Percentiles rank a stretch among this genome's conserved stretches.
Evolutionary conservation across 2,888 invertebrate genomes (phyloP).

Genomic region (Parnassius glacialis): DNA sequence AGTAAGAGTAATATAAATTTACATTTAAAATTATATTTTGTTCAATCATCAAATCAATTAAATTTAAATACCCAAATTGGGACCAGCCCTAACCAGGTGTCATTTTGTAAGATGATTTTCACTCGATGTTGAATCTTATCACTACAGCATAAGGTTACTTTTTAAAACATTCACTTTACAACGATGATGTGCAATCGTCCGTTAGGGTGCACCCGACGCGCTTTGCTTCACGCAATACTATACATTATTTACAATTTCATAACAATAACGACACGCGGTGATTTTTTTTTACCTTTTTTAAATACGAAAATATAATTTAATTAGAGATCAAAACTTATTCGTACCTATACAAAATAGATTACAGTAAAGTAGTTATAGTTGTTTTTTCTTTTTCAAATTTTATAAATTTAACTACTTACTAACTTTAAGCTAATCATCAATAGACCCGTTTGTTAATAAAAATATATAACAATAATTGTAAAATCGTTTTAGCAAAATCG

Average conservation of each 20-base stretch:
- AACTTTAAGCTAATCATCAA: constrained; percentile 50
- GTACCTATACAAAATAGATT: constrained; percentile 30
- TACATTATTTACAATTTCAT: constrained; percentile 63
- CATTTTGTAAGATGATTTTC: too few relatives aligned
- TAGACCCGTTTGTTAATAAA: constrained; percentile 49
- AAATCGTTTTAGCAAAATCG: constrained; percentile 9
- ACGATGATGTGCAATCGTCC: constrained; percentile 2
- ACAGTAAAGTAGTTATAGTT: constrained; percentile 35
- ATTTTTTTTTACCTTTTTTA: constrained; percentile 42
- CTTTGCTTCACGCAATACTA: constrained; percentile 65
- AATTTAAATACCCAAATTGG: too few relatives aligned
- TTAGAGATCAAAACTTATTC: constrained; percentile 64
- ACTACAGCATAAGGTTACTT: too few relatives aligned
- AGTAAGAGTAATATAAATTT: too few relatives aligned
- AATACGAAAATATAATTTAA: constrained; percentile 75
- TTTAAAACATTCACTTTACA: neutral
- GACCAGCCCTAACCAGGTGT: too few relatives aligned
- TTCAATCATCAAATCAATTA: too few relatives aligned
- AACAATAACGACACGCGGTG: constrained; percentile 55
- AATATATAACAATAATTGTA: constrained; percentile 39
- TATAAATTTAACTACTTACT: constrained; percentile 28
- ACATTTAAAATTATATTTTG: too few relatives aligned
- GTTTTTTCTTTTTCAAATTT: constrained; percentile 16
- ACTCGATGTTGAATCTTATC: too few relatives aligned
- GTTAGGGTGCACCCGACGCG: constrained; percentile 40